These are phyloP conservation scores for Harpalus rubripes DNA, from an alignment of 2,888 invertebrate genomes.

Conservation along the genomic window DNA sequence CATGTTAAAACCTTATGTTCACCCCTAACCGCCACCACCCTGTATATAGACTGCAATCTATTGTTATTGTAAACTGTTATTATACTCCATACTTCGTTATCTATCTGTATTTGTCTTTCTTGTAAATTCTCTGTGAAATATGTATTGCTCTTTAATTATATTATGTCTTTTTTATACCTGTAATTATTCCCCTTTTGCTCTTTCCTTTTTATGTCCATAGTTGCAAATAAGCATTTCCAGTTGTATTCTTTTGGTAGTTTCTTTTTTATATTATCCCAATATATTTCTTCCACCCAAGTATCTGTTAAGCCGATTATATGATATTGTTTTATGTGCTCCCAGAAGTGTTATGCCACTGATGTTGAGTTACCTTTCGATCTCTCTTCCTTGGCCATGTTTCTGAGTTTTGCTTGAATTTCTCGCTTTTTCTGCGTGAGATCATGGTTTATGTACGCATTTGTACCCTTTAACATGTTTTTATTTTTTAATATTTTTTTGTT, in stretches of 20 bases:
- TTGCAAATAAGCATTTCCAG: neutral
- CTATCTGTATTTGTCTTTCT: constrained; percentile 6
- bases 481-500: too few species aligned
- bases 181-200: constrained; percentile 13
- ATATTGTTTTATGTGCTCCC: neutral
- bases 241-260: constrained; percentile 2
- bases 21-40: too few species aligned
- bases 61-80: constrained; percentile 26
- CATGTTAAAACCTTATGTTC: too few species aligned
- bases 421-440: too few species aligned
- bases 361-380: too few species aligned
- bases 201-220: neutral
- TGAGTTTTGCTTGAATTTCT: too few species aligned
- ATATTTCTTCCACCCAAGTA: constrained; percentile 5
- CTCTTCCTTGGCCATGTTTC: too few species aligned
- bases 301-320: neutral
- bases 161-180: constrained; percentile 3
- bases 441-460: too few species aligned
- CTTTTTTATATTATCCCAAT: neutral
- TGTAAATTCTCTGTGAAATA: neutral
- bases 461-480: too few species aligned
- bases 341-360: too few species aligned
- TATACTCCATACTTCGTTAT: neutral
- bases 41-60: neutral
- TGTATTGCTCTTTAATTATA: neutral